Evolutionary conservation across 2,888 invertebrate species (phyloP).

Genomic region (Drosophila rubida): DNA sequence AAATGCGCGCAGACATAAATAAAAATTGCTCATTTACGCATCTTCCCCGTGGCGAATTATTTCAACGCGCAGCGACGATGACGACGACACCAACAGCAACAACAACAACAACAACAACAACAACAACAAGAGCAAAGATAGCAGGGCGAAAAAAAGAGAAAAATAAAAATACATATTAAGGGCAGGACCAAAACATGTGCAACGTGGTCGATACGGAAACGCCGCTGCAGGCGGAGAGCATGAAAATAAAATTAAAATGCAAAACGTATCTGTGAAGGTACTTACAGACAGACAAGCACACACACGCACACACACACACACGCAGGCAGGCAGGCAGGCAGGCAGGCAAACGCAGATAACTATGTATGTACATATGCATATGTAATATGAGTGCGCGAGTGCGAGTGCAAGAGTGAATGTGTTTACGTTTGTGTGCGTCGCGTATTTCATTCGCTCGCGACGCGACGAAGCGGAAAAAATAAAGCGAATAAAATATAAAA

Average conservation of each 20-base stretch:
- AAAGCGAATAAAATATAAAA: conserved; percentile 78
- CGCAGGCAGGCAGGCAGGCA: conserved; percentile 5
- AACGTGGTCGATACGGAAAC: conserved; percentile 59
- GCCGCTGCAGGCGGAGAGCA: conserved; percentile 60
- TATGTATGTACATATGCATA: conserved; percentile 4
- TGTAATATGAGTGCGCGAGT: conserved; percentile 31
- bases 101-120: conserved; percentile 5
- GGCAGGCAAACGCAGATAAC: neutral
- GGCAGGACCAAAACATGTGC: conserved; percentile 65
- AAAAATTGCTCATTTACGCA: conserved; percentile 76
- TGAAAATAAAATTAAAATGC: conserved; percentile 78
- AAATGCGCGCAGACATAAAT: conserved; percentile 59
- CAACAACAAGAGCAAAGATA: conserved; percentile 25
- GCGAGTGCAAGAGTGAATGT: conserved; percentile 21
- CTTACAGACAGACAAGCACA: conserved; percentile 23
- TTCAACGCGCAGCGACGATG: conserved; percentile 60
- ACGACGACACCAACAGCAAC: conserved; percentile 17
- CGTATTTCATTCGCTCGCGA: conserved; percentile 78
- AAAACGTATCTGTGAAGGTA: conserved; percentile 72
- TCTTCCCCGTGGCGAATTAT: conserved; percentile 75
- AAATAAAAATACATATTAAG: conserved; percentile 39
- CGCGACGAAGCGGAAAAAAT: conserved; percentile 79
- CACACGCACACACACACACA: too few relatives aligned
- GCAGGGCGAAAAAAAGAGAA: conserved; percentile 31
- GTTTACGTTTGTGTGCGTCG: conserved; percentile 41